Percentiles rank a stretch among this genome's conserved stretches.
Evolutionary conservation across 2,888 invertebrate species (phyloP).

Genomic region (Nycteola revayana): DNA sequence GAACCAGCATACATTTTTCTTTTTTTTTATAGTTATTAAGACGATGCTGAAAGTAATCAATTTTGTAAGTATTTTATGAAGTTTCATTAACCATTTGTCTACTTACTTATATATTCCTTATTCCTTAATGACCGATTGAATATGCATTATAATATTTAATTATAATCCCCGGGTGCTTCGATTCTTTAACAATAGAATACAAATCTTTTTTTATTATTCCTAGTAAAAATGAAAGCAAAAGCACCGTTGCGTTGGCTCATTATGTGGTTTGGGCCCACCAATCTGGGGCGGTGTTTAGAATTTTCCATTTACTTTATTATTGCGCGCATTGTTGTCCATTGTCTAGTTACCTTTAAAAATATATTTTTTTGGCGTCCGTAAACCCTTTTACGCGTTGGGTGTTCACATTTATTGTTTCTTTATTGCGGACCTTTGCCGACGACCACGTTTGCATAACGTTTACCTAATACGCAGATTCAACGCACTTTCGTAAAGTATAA

Average conservation of each 20-base stretch:
- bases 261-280: constrained; percentile 47
- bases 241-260: constrained; percentile 41
- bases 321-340: constrained; percentile 52
- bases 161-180: no score
- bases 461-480: constrained; percentile 46
- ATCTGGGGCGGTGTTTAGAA: constrained; percentile 47
- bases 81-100: no score
- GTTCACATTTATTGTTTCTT: constrained; percentile 64
- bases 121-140: no score
- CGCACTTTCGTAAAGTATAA: constrained; percentile 39
- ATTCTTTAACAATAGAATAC: no score
- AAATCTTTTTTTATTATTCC: constrained; percentile 41
- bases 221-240: constrained; percentile 53
- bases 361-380: constrained; percentile 51
- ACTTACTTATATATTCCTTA: no score
- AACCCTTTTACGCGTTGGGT: constrained; percentile 64
- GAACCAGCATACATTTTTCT: no score
- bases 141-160: no score
- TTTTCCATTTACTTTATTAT: constrained; percentile 59
- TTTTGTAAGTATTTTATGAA: no score
- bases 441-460: constrained; percentile 62
- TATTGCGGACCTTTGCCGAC: constrained; percentile 59
- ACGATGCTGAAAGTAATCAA: no score
- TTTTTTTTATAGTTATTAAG: no score
- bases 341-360: constrained; percentile 57